phyloP scores from a whole-genome alignment of 1,140 invertebrate genomes.

The Listronotus oregonensis region DNA sequence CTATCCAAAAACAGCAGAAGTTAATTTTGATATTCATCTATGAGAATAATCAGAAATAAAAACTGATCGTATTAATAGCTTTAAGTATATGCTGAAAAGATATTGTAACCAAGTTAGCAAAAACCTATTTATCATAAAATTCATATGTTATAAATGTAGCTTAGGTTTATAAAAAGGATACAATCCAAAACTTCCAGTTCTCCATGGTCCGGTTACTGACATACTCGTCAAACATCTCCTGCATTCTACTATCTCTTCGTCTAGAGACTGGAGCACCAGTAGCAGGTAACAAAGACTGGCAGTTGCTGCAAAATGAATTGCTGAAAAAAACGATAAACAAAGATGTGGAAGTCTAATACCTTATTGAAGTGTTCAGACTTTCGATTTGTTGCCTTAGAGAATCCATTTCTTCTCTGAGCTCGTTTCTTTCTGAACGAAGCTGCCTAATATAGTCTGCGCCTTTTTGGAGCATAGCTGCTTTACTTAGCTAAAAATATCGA shows the following conservation, averaged over 20 bases:
- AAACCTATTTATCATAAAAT: too few relatives aligned
- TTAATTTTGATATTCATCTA: too few relatives aligned
- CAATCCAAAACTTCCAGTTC: constrained; percentile 99
- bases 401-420: constrained; percentile 90
- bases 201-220: constrained; percentile 81
- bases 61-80: too few relatives aligned
- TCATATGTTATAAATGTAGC: constrained; percentile 18
- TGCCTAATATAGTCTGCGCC: constrained; percentile 95
- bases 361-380: constrained; percentile 86
- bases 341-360: constrained; percentile 59
- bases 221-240: constrained; percentile 93
- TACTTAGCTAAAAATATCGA: constrained; percentile 71
- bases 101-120: too few relatives aligned
- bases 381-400: constrained; percentile 86
- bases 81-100: too few relatives aligned
- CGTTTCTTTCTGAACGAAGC: constrained; percentile 81
- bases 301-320: constrained; percentile 69
- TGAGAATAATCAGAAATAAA: too few relatives aligned
- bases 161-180: constrained; percentile 65
- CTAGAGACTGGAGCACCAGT: constrained; percentile 92
- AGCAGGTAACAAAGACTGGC: constrained; percentile 92
- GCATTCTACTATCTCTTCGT: constrained; percentile 88
- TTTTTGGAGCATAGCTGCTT: constrained; percentile 96
- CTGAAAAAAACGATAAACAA: constrained; percentile 26
- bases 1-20: too few relatives aligned